Evolutionary conservation across 2,888 invertebrate genomes (phyloP).

Genomic region (Oasisia sp.): DNA sequence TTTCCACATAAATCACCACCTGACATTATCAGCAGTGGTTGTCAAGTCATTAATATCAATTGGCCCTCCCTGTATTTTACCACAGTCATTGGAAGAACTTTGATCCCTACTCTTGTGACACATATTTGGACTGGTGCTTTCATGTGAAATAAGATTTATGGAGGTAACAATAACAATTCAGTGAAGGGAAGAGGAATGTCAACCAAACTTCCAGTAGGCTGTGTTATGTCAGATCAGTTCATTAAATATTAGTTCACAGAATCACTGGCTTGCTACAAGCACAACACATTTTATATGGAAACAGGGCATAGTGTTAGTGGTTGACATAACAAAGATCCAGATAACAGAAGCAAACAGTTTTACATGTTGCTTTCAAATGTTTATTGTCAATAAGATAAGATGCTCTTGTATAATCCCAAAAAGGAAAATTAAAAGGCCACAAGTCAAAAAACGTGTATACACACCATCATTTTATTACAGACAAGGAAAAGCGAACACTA

Average conservation of each 20-base stretch:
- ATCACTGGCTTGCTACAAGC: not conserved
- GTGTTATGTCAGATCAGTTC: not conserved
- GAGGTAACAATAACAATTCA: not conserved
- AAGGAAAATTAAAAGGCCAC: no score
- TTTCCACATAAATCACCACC: not conserved
- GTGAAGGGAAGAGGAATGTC: not conserved
- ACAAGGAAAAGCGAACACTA: no score
- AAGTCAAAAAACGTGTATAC: no score
- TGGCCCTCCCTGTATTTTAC: conserved; percentile 6
- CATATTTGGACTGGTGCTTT: not conserved
- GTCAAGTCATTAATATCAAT: conserved; percentile 5
- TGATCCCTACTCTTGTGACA: not conserved
- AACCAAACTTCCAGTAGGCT: not conserved
- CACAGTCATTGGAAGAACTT: not conserved
- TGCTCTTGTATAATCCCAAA: no score
- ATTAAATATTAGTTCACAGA: not conserved
- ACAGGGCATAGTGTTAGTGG: no score
- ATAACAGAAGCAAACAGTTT: no score
- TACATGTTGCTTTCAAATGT: no score
- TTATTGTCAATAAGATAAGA: no score
- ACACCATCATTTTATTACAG: no score
- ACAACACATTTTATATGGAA: no score
- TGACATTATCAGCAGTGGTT: not conserved
- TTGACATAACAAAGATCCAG: no score
- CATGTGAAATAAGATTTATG: not conserved